Percentiles rank a stretch among this genome's conserved stretches.
These are phyloP conservation scores for Merluccius polli DNA, from an alignment of 2,797 vertebrate genomes.

Conservation along the genomic window DNA sequence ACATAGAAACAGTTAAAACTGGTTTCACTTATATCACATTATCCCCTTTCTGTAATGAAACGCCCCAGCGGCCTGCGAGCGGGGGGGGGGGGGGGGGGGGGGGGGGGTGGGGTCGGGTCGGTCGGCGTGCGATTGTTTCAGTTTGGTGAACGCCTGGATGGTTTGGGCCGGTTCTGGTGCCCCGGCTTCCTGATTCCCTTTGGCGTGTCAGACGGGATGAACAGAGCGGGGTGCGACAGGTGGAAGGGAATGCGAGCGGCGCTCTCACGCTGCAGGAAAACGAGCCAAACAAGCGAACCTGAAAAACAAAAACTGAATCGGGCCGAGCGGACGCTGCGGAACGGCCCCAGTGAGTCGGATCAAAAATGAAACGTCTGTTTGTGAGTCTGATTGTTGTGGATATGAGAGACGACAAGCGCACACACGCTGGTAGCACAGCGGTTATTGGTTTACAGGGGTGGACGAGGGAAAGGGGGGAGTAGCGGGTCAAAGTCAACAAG, in stretches of 20 bases:
- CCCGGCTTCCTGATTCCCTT: slow-evolving; percentile 58
- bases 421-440: neutral
- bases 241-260: slow-evolving; percentile 70
- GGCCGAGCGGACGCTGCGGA: neutral
- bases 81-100: too few species aligned
- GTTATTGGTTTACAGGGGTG: slow-evolving; percentile 2
- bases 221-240: slow-evolving; percentile 50
- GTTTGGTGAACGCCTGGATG: slow-evolving; percentile 36
- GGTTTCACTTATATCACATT: neutral
- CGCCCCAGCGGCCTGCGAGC: neutral
- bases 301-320: neutral
- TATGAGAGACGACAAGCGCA: neutral
- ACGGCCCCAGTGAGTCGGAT: neutral
- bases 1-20: neutral
- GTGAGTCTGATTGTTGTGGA: neutral
- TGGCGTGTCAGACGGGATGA: slow-evolving; percentile 53
- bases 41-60: neutral
- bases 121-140: too few species aligned
- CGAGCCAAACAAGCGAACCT: slow-evolving; percentile 27
- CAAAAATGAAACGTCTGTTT: neutral
- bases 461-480: slow-evolving; percentile 7
- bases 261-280: slow-evolving; percentile 43
- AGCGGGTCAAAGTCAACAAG: neutral
- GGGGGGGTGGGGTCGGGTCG: too few species aligned
- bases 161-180: slow-evolving; percentile 31